Conservation (phyloP, 2,113 vertebrate species). For the Panthera leo region DNA sequence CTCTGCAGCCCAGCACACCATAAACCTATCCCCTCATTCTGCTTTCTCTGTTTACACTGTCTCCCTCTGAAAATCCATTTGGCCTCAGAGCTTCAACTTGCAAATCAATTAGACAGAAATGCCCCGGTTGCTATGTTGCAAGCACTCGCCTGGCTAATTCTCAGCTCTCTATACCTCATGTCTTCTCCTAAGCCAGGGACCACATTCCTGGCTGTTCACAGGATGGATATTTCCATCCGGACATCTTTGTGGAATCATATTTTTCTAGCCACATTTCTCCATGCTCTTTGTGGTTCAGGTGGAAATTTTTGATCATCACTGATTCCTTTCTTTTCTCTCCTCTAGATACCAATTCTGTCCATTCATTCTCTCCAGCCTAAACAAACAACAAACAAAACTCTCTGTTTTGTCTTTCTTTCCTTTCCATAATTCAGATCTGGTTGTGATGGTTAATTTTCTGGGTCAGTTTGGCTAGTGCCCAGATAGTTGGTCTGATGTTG, state of each 20-base stretch:
- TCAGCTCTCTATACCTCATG: background rate
- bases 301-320: background rate
- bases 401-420: background rate
- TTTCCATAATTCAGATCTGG: background rate
- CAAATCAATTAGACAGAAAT: background rate
- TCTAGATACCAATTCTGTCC: background rate
- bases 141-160: background rate
- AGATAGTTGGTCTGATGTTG: background rate
- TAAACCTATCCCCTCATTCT: background rate
- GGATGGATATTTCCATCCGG: background rate
- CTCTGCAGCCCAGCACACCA: rapidly evolving
- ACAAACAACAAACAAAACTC: background rate
- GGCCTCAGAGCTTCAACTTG: background rate
- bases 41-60: background rate
- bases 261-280: background rate
- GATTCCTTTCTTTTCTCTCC: background rate
- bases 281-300: background rate
- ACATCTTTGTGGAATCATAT: background rate
- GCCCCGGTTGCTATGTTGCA: background rate
- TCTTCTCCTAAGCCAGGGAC: background rate
- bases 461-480: background rate
- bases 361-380: background rate
- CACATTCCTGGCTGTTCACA: background rate
- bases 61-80: background rate
- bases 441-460: background rate